A percentile compares a stretch with the other conserved stretches of the same genome.
Conservation (phyloP, 92 coral and sea anemone species). For the Micromussa lordhowensis region DNA sequence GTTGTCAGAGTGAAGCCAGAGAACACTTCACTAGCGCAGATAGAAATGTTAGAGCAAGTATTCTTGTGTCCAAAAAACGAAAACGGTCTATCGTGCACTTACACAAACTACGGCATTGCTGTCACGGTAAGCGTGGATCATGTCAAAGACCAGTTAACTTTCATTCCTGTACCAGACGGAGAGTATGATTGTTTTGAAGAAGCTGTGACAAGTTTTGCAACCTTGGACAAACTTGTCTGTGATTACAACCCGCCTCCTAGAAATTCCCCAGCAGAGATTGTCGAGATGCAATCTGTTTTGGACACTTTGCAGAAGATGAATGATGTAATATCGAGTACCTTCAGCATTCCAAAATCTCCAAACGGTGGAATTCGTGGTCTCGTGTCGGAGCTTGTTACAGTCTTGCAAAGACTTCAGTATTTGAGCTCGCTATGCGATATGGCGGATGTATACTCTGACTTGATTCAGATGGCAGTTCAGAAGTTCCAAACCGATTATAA, state of each 20-base stretch:
- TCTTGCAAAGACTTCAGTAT: constrained; percentile 65
- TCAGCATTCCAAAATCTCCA: constrained; percentile 32
- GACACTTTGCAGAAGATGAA: constrained; percentile 44
- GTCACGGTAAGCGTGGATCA: constrained; percentile 57
- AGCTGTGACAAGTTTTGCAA: constrained; percentile 63
- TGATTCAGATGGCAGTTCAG: constrained; percentile 66
- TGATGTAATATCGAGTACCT: constrained; percentile 22
- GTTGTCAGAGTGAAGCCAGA: constrained; percentile 60
- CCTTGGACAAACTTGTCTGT: constrained; percentile 75
- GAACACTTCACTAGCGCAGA: constrained; percentile 58
- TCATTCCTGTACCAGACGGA: constrained; percentile 71
- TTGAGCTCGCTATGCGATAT: constrained; percentile 62
- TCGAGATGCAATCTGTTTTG: constrained; percentile 24
- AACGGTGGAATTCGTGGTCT: constrained; percentile 34
- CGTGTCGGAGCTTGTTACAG: constrained; percentile 23
- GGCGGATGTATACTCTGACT: constrained; percentile 60
- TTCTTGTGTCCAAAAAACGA: constrained; percentile 51
- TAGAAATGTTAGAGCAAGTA: constrained; percentile 48
- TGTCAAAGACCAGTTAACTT: constrained; percentile 55
- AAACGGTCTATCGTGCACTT: constrained; percentile 54
- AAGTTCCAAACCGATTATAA: constrained; percentile 78
- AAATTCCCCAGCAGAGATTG: constrained; percentile 33
- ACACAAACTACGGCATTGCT: constrained; percentile 64
- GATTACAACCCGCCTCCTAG: constrained; percentile 10
- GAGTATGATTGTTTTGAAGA: constrained; percentile 64